Percentiles rank a stretch among this genome's conserved stretches.
Conservation (phyloP, 2,113 vertebrate species). For the Capra hircus region DNA sequence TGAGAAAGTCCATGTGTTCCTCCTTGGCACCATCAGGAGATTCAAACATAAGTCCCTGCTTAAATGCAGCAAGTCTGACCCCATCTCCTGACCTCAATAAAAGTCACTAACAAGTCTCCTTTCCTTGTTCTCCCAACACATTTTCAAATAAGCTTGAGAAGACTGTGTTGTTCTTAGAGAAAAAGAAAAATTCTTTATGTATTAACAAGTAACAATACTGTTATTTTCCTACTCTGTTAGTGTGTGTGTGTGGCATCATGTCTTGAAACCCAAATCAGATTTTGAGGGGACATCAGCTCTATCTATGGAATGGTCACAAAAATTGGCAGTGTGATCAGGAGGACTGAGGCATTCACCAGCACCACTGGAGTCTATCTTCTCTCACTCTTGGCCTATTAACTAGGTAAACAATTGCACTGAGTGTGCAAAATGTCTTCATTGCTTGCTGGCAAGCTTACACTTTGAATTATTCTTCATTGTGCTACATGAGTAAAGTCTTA, state of each 20-base stretch:
- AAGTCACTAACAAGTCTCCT: background rate
- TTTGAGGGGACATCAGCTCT: background rate
- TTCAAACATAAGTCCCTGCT: background rate
- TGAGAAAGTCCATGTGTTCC: background rate
- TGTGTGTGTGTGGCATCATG: background rate
- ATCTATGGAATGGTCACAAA: background rate
- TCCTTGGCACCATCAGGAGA: background rate
- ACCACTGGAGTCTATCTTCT: background rate
- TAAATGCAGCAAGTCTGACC: background rate
- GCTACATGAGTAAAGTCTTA: background rate
- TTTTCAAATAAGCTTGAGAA: background rate
- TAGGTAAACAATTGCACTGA: background rate
- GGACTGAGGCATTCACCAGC: background rate
- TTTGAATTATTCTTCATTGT: background rate
- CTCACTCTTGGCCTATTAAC: background rate
- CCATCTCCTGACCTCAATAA: background rate
- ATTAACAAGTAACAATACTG: background rate
- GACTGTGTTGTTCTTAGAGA: background rate
- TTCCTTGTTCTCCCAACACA: background rate
- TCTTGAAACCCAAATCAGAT: background rate
- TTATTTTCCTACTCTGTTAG: background rate
- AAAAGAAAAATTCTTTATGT: background rate
- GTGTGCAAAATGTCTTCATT: background rate
- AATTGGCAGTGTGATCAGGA: background rate
- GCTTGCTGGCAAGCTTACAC: background rate